A percentile compares a stretch with the other conserved stretches of the same genome.
Evolutionary conservation across 2,888 invertebrate species (phyloP).

Genomic region (Dastarcus helophoroides): DNA sequence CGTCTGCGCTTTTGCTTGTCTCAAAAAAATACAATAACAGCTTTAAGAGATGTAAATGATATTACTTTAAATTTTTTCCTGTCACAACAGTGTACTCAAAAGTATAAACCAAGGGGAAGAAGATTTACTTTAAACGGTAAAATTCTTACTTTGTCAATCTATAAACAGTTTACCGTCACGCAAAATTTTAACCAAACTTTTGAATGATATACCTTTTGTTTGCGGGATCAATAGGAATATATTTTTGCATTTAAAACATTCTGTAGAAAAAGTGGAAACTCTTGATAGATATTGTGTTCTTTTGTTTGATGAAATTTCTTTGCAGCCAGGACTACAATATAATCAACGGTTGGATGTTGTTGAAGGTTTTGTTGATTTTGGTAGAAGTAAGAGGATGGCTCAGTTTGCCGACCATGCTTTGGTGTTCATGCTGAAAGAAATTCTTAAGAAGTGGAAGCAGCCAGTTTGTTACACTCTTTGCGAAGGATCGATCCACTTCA

Average conservation of each 20-base stretch:
- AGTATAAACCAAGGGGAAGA: no score
- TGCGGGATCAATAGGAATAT: slow-evolving; percentile 9
- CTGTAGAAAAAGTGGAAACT: slow-evolving; percentile 3
- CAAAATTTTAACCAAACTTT: slow-evolving; percentile 6
- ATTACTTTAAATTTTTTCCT: no score
- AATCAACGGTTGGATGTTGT: slow-evolving; percentile 3
- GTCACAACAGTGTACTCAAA: no score
- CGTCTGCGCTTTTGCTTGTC: no score
- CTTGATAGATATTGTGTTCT: slow-evolving; percentile 6
- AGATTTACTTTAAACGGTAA: no score
- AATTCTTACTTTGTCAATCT: no score
- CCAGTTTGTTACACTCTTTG: slow-evolving; percentile 8
- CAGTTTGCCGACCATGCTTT: slow-evolving; percentile 12
- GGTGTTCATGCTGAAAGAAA: slow-evolving; percentile 13
- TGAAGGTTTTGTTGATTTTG: slow-evolving; percentile 8
- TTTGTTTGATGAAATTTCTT: slow-evolving; percentile 10
- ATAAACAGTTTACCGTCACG: slow-evolving; percentile 11
- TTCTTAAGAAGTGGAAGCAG: slow-evolving; percentile 11
- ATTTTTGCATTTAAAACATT: slow-evolving; percentile 7
- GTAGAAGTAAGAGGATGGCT: slow-evolving; percentile 6
- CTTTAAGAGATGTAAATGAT: no score
- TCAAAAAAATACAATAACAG: no score
- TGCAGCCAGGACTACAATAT: slow-evolving; percentile 7
- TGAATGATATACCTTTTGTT: slow-evolving; percentile 7
- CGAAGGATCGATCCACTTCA: slow-evolving; percentile 3